Conservation (phyloP, 1,140 invertebrate species). For the Paracyclopina nana region DNA sequence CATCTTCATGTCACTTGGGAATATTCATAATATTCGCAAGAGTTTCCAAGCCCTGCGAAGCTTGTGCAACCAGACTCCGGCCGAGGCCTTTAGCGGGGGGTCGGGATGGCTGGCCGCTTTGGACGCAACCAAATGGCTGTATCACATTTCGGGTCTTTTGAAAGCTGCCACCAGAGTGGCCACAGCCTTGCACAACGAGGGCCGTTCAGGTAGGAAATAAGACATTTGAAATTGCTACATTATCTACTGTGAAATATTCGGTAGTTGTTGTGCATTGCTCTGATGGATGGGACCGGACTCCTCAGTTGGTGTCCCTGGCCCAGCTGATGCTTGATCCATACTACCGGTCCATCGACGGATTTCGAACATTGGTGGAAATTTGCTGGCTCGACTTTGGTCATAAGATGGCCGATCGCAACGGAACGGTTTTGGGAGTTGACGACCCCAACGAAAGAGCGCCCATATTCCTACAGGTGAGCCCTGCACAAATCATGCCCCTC, state of each 20-base stretch:
- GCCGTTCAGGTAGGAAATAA: no score
- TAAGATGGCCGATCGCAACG: slow-evolving; percentile 86
- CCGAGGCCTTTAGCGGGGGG: slow-evolving; percentile 21
- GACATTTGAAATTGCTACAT: no score
- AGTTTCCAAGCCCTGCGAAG: slow-evolving; percentile 53
- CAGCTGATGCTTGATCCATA: slow-evolving; percentile 80
- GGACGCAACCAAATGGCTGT: slow-evolving; percentile 72
- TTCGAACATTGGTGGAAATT: slow-evolving; percentile 68
- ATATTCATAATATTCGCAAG: slow-evolving; percentile 73
- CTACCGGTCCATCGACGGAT: slow-evolving; percentile 81
- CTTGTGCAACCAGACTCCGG: slow-evolving; percentile 34
- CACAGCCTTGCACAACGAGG: slow-evolving; percentile 33
- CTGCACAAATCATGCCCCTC: background rate
- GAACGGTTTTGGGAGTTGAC: slow-evolving; percentile 51
- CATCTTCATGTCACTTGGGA: slow-evolving; percentile 88
- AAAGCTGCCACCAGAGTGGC: slow-evolving; percentile 39
- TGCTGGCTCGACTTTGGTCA: slow-evolving; percentile 95
- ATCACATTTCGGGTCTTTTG: slow-evolving; percentile 61
- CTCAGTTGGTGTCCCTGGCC: slow-evolving; percentile 74
- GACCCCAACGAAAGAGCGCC: slow-evolving; percentile 81
- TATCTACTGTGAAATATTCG: no score
- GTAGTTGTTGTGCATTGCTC: slow-evolving; percentile 89
- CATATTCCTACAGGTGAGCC: slow-evolving; percentile 71
- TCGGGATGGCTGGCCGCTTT: slow-evolving; percentile 64
- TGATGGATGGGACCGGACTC: slow-evolving; percentile 91